Evolutionary conservation across 2,113 vertebrate genomes (phyloP).

Genomic region (Macrotis lagotis): DNA sequence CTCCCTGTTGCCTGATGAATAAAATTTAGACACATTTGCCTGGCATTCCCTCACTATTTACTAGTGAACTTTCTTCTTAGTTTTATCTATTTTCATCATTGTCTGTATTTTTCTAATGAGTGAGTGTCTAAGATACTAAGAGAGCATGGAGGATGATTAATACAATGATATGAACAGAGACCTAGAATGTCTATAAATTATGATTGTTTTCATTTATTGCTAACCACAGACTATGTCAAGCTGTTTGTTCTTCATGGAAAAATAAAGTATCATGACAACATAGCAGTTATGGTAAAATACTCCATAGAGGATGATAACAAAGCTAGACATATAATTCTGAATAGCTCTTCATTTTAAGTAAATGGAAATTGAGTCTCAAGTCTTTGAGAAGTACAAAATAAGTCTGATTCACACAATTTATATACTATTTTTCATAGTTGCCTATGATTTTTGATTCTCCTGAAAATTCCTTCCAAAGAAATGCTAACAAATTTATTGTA

Average conservation of each 20-base stretch:
- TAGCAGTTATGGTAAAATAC: background rate
- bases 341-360: background rate
- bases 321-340: background rate
- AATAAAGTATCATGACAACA: background rate
- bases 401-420: background rate
- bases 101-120: background rate
- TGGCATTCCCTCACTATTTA: background rate
- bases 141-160: background rate
- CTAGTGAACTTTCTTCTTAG: background rate
- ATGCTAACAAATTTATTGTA: background rate
- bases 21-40: background rate
- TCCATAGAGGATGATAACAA: background rate
- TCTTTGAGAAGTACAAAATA: background rate
- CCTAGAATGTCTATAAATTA: background rate
- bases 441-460: background rate
- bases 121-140: background rate
- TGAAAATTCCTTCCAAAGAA: background rate
- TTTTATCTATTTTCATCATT: background rate
- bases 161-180: background rate
- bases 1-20: background rate
- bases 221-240: background rate
- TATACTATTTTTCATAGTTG: background rate
- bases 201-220: background rate
- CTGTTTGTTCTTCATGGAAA: background rate
- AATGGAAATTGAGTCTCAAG: constrained; percentile 1